These are phyloP conservation scores for Lycaena phlaeas DNA, from an alignment of 2,888 invertebrate genomes.

Conservation along the genomic window DNA sequence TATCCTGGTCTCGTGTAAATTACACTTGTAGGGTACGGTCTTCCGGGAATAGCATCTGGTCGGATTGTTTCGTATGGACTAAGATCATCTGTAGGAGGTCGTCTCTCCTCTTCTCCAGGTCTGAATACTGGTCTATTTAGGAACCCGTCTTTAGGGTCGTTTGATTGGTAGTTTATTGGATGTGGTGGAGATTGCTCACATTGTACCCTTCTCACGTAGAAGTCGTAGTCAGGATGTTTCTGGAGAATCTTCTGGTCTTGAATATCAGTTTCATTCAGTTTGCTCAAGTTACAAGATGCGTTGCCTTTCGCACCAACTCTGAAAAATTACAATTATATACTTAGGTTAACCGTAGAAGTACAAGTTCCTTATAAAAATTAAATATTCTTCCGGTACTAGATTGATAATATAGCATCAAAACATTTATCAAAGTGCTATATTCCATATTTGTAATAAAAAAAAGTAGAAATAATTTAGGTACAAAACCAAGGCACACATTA, in stretches of 20 bases:
- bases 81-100: constrained; percentile 38
- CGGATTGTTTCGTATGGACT: constrained; percentile 28
- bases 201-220: constrained; percentile 48
- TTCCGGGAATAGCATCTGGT: constrained; percentile 20
- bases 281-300: constrained; percentile 56
- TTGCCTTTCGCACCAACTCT: constrained; percentile 67
- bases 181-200: constrained; percentile 56
- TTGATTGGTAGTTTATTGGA: constrained; percentile 41
- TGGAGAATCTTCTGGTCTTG: constrained; percentile 40
- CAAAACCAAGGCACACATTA: too few species aligned
- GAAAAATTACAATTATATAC: too few species aligned
- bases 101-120: constrained; percentile 46
- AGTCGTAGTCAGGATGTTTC: constrained; percentile 55
- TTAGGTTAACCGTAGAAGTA: too few species aligned
- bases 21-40: constrained; percentile 20
- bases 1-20: constrained; percentile 28
- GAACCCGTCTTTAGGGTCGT: constrained; percentile 35
- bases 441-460: too few species aligned
- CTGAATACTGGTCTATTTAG: constrained; percentile 49
- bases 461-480: too few species aligned
- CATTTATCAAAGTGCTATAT: too few species aligned
- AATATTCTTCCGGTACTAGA: too few species aligned
- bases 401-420: too few species aligned
- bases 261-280: constrained; percentile 42
- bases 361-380: too few species aligned